phyloP scores from a whole-genome alignment of 2,888 invertebrate genomes.

The Nomada flava region DNA sequence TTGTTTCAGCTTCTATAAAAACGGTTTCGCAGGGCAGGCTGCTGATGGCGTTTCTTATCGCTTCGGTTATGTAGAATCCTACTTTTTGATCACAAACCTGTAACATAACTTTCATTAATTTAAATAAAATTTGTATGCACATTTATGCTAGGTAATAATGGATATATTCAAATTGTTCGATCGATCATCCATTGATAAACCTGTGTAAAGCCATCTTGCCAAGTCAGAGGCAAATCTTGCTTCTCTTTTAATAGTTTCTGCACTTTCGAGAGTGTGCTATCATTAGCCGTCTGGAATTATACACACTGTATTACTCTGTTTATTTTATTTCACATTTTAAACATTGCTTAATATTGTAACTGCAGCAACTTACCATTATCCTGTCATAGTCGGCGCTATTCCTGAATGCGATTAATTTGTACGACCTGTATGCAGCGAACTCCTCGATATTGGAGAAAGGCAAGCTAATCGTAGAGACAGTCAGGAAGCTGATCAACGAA shows the following conservation, averaged over 20 bases:
- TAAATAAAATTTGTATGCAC: too few species aligned
- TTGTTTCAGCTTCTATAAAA: slow-evolving; percentile 67
- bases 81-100: slow-evolving; percentile 74
- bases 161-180: not conserved
- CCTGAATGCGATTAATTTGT: slow-evolving; percentile 69
- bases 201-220: slow-evolving; percentile 67
- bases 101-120: not conserved
- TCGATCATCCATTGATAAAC: slow-evolving; percentile 48
- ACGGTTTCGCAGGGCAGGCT: slow-evolving; percentile 69
- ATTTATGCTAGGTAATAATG: not conserved
- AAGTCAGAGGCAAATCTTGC: slow-evolving; percentile 65
- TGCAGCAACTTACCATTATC: slow-evolving; percentile 64
- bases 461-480: slow-evolving; percentile 60
- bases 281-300: slow-evolving; percentile 45
- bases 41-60: slow-evolving; percentile 55
- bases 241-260: slow-evolving; percentile 59
- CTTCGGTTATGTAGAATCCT: slow-evolving; percentile 73
- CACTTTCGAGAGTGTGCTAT: slow-evolving; percentile 61
- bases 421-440: slow-evolving; percentile 73
- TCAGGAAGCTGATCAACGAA: slow-evolving; percentile 74
- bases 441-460: slow-evolving; percentile 76
- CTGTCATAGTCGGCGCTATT: slow-evolving; percentile 73
- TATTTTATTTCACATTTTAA: not conserved
- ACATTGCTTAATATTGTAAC: not conserved
- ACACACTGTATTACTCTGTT: not conserved